A percentile compares a stretch with the other conserved stretches of the same genome.
Conservation (phyloP, 2,797 vertebrate genomes). For the Bucorvus abyssinicus region DNA sequence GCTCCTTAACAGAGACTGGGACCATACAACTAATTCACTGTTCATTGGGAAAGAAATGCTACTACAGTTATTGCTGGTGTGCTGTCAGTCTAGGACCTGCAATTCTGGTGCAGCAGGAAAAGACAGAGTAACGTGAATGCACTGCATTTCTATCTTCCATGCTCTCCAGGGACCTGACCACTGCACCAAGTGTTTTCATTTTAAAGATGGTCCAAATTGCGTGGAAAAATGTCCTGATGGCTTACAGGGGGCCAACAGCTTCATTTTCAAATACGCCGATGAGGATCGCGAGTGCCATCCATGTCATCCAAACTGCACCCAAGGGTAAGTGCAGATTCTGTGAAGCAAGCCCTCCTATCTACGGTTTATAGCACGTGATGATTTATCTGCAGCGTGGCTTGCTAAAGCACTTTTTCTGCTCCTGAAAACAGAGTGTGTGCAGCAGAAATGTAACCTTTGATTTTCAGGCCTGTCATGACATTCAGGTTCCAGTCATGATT, state of each 20-base stretch:
- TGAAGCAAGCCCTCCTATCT: background rate
- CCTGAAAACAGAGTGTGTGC: background rate
- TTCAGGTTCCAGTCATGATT: background rate
- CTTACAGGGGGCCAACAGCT: constrained; percentile 91
- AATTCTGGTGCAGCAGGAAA: background rate
- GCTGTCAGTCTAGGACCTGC: background rate
- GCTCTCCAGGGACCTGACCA: constrained; percentile 89
- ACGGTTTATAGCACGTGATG: background rate
- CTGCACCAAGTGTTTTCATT: constrained; percentile 91
- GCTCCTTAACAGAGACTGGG: background rate
- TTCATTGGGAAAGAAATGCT: background rate
- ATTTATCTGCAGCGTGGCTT: fast-evolving
- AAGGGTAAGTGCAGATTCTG: constrained; percentile 83
- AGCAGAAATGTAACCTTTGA: background rate
- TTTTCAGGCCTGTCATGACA: background rate
- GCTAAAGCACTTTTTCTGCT: background rate
- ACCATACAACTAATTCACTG: background rate
- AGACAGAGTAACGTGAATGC: background rate
- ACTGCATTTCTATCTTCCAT: background rate
- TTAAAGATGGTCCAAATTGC: constrained; percentile 96
- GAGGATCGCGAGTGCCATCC: constrained; percentile 93
- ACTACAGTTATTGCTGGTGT: background rate
- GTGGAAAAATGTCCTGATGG: constrained; percentile 97
- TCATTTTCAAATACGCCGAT: constrained; percentile 96
- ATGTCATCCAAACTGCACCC: constrained; percentile 94